Conservation (phyloP, 2,888 invertebrate species). For the Lycophotia porphyrea region DNA sequence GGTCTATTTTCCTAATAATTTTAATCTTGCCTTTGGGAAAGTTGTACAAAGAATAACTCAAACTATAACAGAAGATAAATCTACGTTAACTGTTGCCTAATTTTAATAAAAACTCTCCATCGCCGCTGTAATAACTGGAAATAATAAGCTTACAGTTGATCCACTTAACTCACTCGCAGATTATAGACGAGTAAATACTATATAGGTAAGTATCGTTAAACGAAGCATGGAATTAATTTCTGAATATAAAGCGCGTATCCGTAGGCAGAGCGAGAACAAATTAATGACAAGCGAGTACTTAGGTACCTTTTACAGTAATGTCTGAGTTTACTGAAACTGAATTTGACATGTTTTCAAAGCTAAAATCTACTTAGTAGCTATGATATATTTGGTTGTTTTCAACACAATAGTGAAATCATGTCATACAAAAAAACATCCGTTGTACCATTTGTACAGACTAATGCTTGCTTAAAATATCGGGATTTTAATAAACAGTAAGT, state of each 20-base stretch:
- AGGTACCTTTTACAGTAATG: not conserved
- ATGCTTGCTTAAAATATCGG: not conserved
- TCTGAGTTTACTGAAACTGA: not conserved
- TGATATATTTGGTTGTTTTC: not conserved
- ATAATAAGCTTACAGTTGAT: constrained; percentile 8
- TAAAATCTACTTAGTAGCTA: not conserved
- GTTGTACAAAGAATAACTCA: not conserved
- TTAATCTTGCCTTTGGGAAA: not conserved
- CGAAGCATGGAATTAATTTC: constrained; percentile 22
- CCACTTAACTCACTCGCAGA: constrained; percentile 4
- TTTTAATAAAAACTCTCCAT: not conserved
- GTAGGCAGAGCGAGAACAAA: not conserved
- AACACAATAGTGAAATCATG: not conserved
- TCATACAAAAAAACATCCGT: not conserved
- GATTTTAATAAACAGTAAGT: not conserved
- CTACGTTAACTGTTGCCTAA: not conserved
- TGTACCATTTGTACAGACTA: not conserved
- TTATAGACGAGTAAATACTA: constrained; percentile 4
- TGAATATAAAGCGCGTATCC: constrained; percentile 9
- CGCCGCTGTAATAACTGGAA: not conserved
- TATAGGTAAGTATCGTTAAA: not conserved
- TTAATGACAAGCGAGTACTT: not conserved
- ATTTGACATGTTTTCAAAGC: not conserved
- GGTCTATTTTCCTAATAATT: not conserved
- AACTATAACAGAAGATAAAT: not conserved